phyloP scores from a whole-genome alignment of 2,113 vertebrate genomes.

The Rhineura floridana region DNA sequence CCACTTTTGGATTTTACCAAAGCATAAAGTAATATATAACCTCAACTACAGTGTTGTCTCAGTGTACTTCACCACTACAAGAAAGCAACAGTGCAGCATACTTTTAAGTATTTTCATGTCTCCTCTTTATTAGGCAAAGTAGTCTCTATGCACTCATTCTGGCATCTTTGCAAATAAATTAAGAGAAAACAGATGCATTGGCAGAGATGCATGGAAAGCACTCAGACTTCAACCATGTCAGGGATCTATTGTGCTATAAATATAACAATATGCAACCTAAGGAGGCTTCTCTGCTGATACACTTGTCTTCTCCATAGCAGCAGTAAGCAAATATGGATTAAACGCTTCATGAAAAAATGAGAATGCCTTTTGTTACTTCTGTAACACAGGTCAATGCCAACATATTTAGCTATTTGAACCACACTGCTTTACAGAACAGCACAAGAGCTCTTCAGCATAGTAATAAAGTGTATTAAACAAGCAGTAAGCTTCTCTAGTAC shows the following conservation, averaged over 20 bases:
- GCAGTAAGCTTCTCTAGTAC: neutral
- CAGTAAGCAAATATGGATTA: neutral
- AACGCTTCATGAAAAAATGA: constrained; percentile 37
- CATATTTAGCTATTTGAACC: constrained; percentile 6
- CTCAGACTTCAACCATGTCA: constrained; percentile 1
- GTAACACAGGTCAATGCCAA: constrained; percentile 3
- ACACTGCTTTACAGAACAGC: neutral
- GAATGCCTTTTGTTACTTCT: constrained; percentile 21
- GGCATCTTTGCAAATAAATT: constrained; percentile 31
- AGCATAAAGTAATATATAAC: neutral
- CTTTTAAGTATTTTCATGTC: neutral
- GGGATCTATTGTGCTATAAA: constrained; percentile 43
- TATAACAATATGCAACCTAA: constrained; percentile 14
- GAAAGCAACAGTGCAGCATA: neutral
- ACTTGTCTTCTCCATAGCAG: constrained; percentile 19
- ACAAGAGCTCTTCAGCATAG: neutral
- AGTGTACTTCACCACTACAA: neutral
- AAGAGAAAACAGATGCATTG: constrained; percentile 36
- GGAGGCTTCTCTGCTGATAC: neutral
- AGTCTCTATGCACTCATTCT: neutral
- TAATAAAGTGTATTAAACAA: neutral
- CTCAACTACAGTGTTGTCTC: constrained; percentile 30
- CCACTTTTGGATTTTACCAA: constrained; percentile 19
- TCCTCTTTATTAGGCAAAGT: constrained; percentile 7
- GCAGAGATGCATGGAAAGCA: constrained; percentile 21